Evolutionary conservation across 1,140 invertebrate genomes (phyloP), one percentile per base, ranked within the genome.

Genomic region (Mylabris phalerata): DNA sequence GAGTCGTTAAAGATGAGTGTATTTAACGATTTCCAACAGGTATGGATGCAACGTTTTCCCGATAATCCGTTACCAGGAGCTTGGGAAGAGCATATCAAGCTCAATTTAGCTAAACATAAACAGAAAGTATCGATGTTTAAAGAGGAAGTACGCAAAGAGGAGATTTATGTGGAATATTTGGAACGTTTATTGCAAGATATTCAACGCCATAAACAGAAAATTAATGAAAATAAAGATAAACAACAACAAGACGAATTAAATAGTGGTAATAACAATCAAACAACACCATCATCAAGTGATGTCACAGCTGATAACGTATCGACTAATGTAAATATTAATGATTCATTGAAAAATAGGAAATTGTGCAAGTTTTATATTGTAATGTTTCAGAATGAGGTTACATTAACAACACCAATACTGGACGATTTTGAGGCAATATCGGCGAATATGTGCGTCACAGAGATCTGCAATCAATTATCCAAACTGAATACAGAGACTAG

Each of bases 61-160:
- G 88, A 90, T 70, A 90, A 87, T 78, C 86, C 88, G 64, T 79
- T 93, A 63, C 91, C 91, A 68, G 87, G 87, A 71, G 89, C 88
- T 73, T 93, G 90, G 90, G 90, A 92, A 72, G 89, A 92, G 75
- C 89, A 93, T 81, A 90, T 93, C 62, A 81, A 89, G 68, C 87
- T 87, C 50, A 93, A 92, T 78, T 81, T 94, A 60, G 81, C 86
- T 63, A 91, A 90, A 77, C 91, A 94, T 79, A 89, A 89, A 78
- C 82, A 89, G 70, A 87, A 87, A 78, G 88, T 92, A 50, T 76
- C 79, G 48, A 80, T 86, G 59, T 80, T 93, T 47, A 84, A 84
- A 71, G 88, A 92, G 69, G 90, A 93, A 75, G 75, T 93, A 32
- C 88, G 92, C 68, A 90, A 93, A 71, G 91, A 93, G 76, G 87